Conservation (phyloP, 2,113 vertebrate genomes). For the Ptilonorhynchus violaceus region DNA sequence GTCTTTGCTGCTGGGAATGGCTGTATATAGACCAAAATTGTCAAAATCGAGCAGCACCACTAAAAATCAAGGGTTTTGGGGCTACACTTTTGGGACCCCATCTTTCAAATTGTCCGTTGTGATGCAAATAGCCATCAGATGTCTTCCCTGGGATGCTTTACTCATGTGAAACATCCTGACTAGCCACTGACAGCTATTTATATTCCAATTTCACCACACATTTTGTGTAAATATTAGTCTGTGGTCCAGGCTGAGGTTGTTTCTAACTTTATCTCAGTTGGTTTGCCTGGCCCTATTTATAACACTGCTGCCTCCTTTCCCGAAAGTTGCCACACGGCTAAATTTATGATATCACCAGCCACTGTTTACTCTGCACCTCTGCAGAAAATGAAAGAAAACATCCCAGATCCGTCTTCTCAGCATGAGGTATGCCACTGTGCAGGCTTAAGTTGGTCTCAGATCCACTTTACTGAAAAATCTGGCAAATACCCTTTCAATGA, state of each 20-base stretch:
- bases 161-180: not conserved
- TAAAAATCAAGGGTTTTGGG: not conserved
- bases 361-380: not conserved
- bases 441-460: not conserved
- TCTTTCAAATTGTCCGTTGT: not conserved
- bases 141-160: not conserved
- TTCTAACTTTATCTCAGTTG: conserved; percentile 16
- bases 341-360: not conserved
- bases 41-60: not conserved
- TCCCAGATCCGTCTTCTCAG: not conserved
- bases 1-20: not conserved
- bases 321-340: not conserved
- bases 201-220: not conserved
- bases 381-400: not conserved
- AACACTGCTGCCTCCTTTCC: not conserved
- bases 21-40: not conserved
- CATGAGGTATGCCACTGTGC: not conserved
- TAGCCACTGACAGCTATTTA: not conserved
- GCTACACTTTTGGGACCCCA: not conserved
- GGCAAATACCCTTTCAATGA: not conserved
- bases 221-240: conserved; percentile 42
- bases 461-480: not conserved
- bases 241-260: not conserved
- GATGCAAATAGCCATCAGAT: not conserved
- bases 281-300: not conserved